Conservation (phyloP, 2,888 invertebrate genomes). For the Dinocampus coccinellae region DNA sequence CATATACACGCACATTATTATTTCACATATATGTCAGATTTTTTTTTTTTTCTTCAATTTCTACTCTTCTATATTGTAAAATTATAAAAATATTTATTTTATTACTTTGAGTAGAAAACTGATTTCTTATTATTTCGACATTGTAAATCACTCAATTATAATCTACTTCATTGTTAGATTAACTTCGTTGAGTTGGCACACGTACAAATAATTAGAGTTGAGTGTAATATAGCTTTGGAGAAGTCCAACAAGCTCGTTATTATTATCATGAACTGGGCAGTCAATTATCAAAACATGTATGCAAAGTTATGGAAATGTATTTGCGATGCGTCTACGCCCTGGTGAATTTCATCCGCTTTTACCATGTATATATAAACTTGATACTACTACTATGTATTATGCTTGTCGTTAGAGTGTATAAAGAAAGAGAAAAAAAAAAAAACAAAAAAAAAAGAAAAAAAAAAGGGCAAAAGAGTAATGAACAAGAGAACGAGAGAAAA, state of each 20-base stretch:
- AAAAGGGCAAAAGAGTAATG: no score
- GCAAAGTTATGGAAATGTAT: slow-evolving; percentile 67
- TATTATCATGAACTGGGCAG: slow-evolving; percentile 37
- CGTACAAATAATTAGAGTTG: background rate
- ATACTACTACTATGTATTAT: slow-evolving; percentile 23
- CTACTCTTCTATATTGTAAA: no score
- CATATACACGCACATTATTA: slow-evolving; percentile 64
- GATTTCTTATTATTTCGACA: background rate
- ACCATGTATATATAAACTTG: slow-evolving; percentile 28
- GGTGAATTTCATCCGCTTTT: slow-evolving; percentile 31
- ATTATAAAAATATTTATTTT: background rate
- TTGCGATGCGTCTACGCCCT: slow-evolving; percentile 55
- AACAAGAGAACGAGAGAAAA: no score
- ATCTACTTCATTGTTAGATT: background rate
- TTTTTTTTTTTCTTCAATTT: no score
- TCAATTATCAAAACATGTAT: slow-evolving; percentile 67
- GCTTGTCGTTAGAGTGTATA: slow-evolving; percentile 28
- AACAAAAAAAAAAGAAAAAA: no score
- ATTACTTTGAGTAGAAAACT: background rate
- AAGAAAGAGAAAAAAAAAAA: no score
- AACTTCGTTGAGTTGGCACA: slow-evolving; percentile 1
- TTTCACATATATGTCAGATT: background rate
- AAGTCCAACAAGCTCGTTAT: slow-evolving; percentile 31
- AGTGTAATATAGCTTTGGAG: slow-evolving; percentile 18
- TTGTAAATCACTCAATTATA: background rate